Percentiles rank a stretch among this genome's conserved stretches.
Conservation (phyloP, 2,113 vertebrate species). For the Paratilapia polleni region DNA sequence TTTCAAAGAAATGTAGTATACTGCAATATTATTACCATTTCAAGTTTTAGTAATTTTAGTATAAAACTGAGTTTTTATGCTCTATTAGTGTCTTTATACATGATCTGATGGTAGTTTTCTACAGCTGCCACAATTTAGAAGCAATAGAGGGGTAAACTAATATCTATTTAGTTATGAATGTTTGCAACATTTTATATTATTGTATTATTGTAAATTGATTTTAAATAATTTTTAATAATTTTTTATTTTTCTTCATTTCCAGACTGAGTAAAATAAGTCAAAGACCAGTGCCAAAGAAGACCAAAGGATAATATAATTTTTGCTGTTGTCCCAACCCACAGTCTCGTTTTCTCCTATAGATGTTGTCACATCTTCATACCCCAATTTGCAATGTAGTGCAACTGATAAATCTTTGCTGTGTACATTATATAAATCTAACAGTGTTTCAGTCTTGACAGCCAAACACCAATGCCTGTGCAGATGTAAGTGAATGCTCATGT, state of each 20-base stretch:
- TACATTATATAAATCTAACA: neutral
- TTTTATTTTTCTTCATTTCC: neutral
- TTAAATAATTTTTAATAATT: too few relatives aligned
- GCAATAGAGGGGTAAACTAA: too few relatives aligned
- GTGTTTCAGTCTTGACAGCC: neutral
- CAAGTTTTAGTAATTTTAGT: too few relatives aligned
- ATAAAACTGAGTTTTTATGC: too few relatives aligned
- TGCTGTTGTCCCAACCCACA: neutral
- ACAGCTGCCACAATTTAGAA: too few relatives aligned
- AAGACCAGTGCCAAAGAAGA: neutral
- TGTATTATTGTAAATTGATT: neutral
- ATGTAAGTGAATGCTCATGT: neutral
- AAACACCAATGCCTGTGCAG: neutral
- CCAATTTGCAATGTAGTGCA: neutral
- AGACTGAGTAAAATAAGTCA: neutral
- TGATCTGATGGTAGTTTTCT: too few relatives aligned
- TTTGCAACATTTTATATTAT: neutral
- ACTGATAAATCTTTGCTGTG: neutral
- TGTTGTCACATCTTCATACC: neutral
- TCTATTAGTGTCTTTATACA: too few relatives aligned
- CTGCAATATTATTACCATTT: too few relatives aligned
- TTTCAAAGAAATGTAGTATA: too few relatives aligned
- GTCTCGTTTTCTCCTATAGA: neutral
- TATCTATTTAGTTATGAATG: too few relatives aligned
- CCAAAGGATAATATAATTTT: fast-evolving